phyloP scores from a whole-genome alignment of 2,113 vertebrate species.

The Taxidea taxus region DNA sequence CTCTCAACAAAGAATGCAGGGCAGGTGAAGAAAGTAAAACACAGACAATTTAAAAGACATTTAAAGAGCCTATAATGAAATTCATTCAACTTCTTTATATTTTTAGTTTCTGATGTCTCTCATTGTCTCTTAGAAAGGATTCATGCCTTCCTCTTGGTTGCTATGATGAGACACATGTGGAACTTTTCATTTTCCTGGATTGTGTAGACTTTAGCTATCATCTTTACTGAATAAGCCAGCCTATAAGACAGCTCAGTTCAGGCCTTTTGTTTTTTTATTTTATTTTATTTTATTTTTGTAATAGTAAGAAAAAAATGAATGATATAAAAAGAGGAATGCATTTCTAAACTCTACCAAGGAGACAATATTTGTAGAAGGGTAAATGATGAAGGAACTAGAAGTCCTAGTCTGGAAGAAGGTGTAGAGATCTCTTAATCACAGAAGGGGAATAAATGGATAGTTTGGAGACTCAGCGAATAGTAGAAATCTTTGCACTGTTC shows the following conservation, averaged over 20 bases:
- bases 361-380: neutral
- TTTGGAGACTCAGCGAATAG: neutral
- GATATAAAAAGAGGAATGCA: neutral
- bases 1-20: neutral
- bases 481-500: neutral
- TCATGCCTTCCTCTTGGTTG: slow-evolving; percentile 26
- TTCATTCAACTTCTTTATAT: neutral
- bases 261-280: slow-evolving; percentile 45
- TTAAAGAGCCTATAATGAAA: neutral
- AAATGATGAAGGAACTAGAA: neutral
- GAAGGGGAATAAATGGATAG: neutral
- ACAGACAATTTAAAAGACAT: neutral
- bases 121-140: neutral
- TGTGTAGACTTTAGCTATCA: slow-evolving; percentile 43
- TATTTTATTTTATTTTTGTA: too few species aligned
- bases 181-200: slow-evolving; percentile 33
- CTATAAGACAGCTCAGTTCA: neutral
- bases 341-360: neutral
- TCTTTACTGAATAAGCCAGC: slow-evolving; percentile 15
- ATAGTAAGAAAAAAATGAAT: slow-evolving; percentile 2
- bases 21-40: neutral
- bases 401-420: neutral
- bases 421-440: neutral
- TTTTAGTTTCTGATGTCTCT: neutral
- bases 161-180: slow-evolving; percentile 41